Conservation (phyloP, 2,888 invertebrate species). For the Synergus umbraculus region DNA sequence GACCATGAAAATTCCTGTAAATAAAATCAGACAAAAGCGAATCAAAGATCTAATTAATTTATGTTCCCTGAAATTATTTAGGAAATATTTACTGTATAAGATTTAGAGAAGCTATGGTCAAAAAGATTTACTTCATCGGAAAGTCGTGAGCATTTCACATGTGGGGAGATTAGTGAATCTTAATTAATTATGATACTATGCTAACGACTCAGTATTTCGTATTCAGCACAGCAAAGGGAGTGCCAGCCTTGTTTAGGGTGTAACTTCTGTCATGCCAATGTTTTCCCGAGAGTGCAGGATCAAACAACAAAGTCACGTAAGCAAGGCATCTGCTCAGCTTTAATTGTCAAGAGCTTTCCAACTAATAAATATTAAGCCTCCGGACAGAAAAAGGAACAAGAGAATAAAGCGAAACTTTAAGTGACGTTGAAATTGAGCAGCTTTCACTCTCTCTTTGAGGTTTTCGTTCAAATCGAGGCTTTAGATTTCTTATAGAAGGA, state of each 20-base stretch:
- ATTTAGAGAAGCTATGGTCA: not conserved
- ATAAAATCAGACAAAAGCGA: not conserved
- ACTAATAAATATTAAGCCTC: slow-evolving; percentile 22
- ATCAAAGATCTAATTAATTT: not conserved
- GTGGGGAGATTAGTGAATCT: not conserved
- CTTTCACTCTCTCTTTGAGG: not conserved
- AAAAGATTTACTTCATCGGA: not conserved
- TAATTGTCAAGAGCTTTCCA: slow-evolving; percentile 33
- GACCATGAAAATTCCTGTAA: not conserved
- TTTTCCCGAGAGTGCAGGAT: slow-evolving; percentile 21
- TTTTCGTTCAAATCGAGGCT: not conserved
- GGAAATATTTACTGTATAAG: not conserved
- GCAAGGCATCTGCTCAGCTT: slow-evolving; percentile 28
- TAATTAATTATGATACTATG: slow-evolving; percentile 38
- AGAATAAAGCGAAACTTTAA: not conserved
- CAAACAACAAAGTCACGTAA: slow-evolving; percentile 41
- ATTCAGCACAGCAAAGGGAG: not conserved
- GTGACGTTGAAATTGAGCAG: not conserved
- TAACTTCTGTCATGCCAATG: slow-evolving; percentile 24
- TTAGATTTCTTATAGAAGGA: not conserved
- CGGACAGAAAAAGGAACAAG: not conserved
- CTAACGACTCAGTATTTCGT: slow-evolving; percentile 23
- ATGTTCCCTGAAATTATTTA: not conserved
- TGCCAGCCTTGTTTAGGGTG: not conserved
- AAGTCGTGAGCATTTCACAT: not conserved